Percentiles rank a stretch among this genome's conserved stretches.
phyloP scores from a whole-genome alignment of 2,113 vertebrate genomes.

The Apistogramma diplotaenia region DNA sequence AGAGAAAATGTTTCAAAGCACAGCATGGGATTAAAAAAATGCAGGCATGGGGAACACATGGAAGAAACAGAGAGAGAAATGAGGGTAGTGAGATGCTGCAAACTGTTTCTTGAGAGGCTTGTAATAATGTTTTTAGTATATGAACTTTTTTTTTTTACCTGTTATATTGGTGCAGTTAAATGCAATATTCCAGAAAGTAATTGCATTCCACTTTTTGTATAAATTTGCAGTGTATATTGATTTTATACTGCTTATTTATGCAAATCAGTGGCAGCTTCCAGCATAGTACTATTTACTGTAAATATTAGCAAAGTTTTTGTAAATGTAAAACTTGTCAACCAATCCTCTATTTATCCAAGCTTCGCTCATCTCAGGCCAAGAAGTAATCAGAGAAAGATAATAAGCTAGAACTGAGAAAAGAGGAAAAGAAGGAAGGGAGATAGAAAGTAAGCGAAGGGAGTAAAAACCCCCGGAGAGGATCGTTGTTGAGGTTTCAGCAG shows the following conservation, averaged over 20 bases:
- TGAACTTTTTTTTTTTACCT: background rate
- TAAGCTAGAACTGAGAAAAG: background rate
- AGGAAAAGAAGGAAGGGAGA: background rate
- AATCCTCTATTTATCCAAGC: background rate
- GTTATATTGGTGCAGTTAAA: background rate
- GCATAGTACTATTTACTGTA: background rate
- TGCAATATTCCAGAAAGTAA: background rate
- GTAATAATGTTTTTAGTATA: background rate
- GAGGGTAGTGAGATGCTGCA: background rate
- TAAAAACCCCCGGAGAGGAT: background rate
- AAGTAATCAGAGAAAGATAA: background rate
- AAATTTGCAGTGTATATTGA: background rate
- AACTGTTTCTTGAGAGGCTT: conserved; percentile 2
- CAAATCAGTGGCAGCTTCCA: background rate
- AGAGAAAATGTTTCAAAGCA: conserved; percentile 9
- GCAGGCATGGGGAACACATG: background rate
- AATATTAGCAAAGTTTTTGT: background rate
- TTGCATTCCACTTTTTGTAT: background rate
- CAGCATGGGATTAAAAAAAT: conserved; percentile 20
- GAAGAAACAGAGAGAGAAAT: background rate
- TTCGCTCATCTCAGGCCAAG: background rate
- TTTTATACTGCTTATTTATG: background rate
- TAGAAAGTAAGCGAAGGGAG: background rate
- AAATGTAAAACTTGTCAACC: background rate
- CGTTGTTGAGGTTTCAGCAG: conserved; percentile 16